Evolutionary conservation across 2,113 vertebrate genomes (phyloP).

Genomic region (Brachypteracias leptosomus): DNA sequence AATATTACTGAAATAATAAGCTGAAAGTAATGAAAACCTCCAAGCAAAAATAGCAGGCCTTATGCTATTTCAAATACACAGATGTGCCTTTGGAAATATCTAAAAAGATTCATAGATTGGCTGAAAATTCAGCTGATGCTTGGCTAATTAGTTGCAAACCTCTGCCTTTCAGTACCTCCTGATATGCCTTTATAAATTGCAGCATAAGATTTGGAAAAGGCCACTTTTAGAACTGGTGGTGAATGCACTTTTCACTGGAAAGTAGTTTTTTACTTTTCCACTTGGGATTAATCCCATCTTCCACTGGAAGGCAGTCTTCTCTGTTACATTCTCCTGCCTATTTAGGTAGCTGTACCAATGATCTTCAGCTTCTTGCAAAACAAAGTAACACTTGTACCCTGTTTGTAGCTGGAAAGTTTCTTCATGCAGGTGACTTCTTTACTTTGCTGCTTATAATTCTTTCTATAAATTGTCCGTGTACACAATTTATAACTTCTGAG

Average conservation of each 20-base stretch:
- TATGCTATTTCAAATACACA: background rate
- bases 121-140: background rate
- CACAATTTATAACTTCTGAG: background rate
- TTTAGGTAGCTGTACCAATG: background rate
- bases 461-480: background rate
- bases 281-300: background rate
- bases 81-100: background rate
- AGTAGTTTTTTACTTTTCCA: background rate
- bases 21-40: slow-evolving; percentile 20
- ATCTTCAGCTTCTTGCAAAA: background rate
- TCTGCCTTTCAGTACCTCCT: background rate
- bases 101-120: background rate
- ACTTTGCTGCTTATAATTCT: background rate
- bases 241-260: background rate
- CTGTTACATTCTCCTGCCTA: slow-evolving; percentile 12
- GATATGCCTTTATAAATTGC: background rate
- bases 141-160: background rate
- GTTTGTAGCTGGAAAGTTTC: background rate
- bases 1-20: slow-evolving; percentile 62
- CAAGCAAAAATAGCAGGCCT: background rate
- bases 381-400: background rate
- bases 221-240: background rate
- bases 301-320: slow-evolving; percentile 8
- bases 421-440: background rate
- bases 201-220: background rate